Percentiles rank a stretch among this genome's conserved stretches.
Conservation (phyloP, 2,888 invertebrate species). For the Lamellibrachia satsuma region DNA sequence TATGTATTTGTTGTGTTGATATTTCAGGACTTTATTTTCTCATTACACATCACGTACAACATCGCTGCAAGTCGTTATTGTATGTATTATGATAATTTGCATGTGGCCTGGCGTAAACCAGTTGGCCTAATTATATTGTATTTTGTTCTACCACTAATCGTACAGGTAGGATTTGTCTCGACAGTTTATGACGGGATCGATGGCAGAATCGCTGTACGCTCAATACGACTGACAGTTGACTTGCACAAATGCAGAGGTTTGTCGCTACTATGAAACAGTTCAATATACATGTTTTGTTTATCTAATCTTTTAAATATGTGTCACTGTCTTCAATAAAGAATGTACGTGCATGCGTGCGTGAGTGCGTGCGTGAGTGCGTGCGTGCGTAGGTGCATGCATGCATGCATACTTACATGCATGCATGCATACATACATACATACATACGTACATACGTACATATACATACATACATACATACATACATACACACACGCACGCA, state of each 20-base stretch:
- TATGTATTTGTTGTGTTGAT: background rate
- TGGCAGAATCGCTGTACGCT: background rate
- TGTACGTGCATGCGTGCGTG: background rate
- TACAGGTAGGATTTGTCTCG: background rate
- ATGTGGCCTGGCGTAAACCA: background rate
- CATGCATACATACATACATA: too few species aligned
- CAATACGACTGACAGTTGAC: slow-evolving; percentile 18
- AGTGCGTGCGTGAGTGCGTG: background rate
- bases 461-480: too few species aligned
- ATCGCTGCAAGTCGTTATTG: background rate
- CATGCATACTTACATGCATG: too few species aligned
- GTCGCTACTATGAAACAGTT: background rate
- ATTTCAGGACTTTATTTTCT: background rate
- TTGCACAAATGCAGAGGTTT: slow-evolving; percentile 14
- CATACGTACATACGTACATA: too few species aligned
- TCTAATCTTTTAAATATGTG: background rate
- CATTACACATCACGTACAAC: background rate
- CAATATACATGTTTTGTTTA: background rate
- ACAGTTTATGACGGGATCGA: background rate
- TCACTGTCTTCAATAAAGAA: background rate
- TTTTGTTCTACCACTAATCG: background rate
- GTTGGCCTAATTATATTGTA: background rate
- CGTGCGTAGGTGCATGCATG: background rate
- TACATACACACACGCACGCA: too few species aligned
- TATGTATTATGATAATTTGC: background rate